Evolutionary conservation across 2,888 invertebrate genomes (phyloP).

Genomic region (Rhagonycha lutea): DNA sequence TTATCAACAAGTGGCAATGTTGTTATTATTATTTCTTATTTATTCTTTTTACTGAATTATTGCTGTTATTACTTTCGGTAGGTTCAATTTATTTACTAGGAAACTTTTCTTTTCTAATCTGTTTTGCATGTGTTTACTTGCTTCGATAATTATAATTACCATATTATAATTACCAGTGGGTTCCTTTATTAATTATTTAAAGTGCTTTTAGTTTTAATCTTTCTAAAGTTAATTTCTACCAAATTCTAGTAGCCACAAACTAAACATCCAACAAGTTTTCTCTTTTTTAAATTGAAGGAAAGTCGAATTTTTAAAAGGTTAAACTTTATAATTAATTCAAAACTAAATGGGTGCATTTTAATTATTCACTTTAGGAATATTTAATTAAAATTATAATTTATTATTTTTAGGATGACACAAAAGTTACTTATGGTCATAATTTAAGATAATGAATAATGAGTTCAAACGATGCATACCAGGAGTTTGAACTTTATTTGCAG

Average conservation of each 20-base stretch:
- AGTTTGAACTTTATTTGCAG: slow-evolving; percentile 57
- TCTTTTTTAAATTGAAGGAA: background rate
- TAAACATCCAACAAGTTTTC: background rate
- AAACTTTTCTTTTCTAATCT: background rate
- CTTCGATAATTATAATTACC: background rate
- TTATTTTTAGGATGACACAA: slow-evolving; percentile 5
- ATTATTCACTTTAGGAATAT: background rate
- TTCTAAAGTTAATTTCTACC: background rate
- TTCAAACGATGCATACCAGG: slow-evolving; percentile 54
- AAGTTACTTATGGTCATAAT: background rate
- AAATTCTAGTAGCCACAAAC: background rate
- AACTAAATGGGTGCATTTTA: background rate
- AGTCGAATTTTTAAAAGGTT: background rate
- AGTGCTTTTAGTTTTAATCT: background rate
- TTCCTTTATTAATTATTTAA: no score
- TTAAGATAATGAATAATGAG: slow-evolving; percentile 38
- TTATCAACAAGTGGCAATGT: background rate
- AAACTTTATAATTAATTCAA: background rate
- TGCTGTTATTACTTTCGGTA: background rate
- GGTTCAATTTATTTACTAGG: background rate
- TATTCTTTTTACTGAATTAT: background rate
- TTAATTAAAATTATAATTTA: background rate
- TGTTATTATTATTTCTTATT: background rate
- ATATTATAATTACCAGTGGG: no score
- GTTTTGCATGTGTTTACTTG: background rate